Percentiles rank a stretch among this genome's conserved stretches.
Evolutionary conservation across 2,797 vertebrate genomes (phyloP).

Genomic region (Decapterus maruadsi): DNA sequence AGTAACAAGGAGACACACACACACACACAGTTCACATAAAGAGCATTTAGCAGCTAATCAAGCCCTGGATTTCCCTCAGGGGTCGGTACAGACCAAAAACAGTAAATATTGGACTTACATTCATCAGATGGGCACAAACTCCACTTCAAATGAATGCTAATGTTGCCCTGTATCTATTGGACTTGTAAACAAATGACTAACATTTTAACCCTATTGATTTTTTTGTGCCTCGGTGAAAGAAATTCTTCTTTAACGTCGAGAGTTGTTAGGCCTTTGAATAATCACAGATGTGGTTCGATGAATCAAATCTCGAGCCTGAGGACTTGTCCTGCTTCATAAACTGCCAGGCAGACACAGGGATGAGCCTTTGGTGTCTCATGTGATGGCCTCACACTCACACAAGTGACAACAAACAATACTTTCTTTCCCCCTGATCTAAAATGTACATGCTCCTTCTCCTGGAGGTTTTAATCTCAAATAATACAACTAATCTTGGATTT

Average conservation of each 20-base stretch:
- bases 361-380: too few species aligned
- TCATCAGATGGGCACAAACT: neutral
- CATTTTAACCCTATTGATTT: neutral
- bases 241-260: too few species aligned
- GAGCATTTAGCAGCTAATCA: neutral
- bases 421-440: too few species aligned
- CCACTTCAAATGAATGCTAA: neutral
- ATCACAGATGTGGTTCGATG: too few species aligned
- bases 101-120: neutral
- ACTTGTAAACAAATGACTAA: neutral
- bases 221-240: too few species aligned
- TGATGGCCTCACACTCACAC: too few species aligned
- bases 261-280: too few species aligned
- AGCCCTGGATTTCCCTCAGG: neutral
- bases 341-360: too few species aligned
- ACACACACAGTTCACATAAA: neutral
- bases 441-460: neutral
- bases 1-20: neutral
- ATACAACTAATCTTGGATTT: neutral
- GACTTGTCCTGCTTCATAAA: too few species aligned
- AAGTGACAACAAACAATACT: too few species aligned
- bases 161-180: neutral
- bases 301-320: too few species aligned
- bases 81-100: neutral
- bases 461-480: neutral